Conservation (phyloP, 2,113 vertebrate genomes). For the Megalops atlanticus region DNA sequence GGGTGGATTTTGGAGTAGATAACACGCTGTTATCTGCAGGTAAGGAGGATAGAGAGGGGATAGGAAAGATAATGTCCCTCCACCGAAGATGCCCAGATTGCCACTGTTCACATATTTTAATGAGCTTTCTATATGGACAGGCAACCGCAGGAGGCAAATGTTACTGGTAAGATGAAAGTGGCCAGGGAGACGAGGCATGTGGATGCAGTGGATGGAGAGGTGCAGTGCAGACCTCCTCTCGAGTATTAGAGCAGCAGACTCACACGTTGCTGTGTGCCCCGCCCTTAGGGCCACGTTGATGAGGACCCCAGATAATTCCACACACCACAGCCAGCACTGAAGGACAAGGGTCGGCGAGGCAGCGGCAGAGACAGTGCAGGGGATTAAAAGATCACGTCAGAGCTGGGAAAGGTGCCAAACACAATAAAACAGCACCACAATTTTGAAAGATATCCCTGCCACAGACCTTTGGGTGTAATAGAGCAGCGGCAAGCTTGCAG, state of each 20-base stretch:
- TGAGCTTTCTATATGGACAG: conserved; percentile 47
- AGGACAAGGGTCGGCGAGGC: background rate
- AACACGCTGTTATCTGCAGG: conserved; percentile 76
- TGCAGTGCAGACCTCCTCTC: too few relatives aligned
- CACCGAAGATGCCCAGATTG: conserved; percentile 68
- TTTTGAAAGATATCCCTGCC: conserved; percentile 44
- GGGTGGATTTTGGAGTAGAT: conserved; percentile 76
- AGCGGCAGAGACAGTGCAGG: conserved; percentile 35
- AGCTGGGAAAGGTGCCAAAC: conserved; percentile 48
- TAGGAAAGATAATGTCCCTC: conserved; percentile 75
- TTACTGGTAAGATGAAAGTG: background rate
- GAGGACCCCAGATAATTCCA: background rate
- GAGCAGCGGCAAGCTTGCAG: conserved; percentile 7
- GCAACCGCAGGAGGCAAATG: background rate
- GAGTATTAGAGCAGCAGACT: background rate
- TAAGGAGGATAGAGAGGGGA: conserved; percentile 75
- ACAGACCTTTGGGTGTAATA: conserved; percentile 31
- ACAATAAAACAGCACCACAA: conserved; percentile 43
- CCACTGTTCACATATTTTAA: conserved; percentile 71
- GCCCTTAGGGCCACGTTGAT: background rate
- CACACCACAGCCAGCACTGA: background rate
- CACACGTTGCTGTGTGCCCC: background rate
- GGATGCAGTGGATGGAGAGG: background rate
- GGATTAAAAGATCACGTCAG: conserved; percentile 57
- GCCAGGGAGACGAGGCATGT: background rate